Evolutionary conservation across 2,888 invertebrate species (phyloP), one percentile per base, ranked within the genome.

Genomic region (Lordiphosa fenestrarum): DNA sequence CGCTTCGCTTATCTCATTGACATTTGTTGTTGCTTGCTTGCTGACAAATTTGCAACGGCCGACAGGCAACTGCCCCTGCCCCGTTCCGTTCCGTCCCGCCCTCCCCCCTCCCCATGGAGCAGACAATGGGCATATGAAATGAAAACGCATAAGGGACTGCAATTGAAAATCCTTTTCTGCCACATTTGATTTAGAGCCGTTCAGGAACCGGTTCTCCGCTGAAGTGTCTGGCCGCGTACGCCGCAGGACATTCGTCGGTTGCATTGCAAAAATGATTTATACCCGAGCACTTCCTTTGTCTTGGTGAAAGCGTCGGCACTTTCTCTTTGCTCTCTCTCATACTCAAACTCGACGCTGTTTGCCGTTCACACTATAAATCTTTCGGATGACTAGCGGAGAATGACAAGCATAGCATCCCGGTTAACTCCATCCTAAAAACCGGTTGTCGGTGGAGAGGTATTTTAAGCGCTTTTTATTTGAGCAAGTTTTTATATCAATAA

Each of bases 21-120:
- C 82, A 77, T 70, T 78, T 81, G 71, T 63, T 49, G 63, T 38
- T 15, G n/a, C 1, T 15, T 59, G 68, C 66, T 55, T 63, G 60
- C 71, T 80, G 80, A 84, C 82, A 81, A 82, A 82, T 80, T 84
- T 68, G 70, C 63, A 56, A 80, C 66, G 83, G 63, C 44, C 47
- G 50, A 49, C 48, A 37, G 63, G 3, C 63, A 40, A 40, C 33
- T 30, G 3, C n/a, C 52, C 44, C 36, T 7, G n/a, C 50, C 38
- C 23, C 10, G 12, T 15, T 25, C 10, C 41, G 10, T 15, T 2
- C 15, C 15, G 15, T 15, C 15, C 15, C 15, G 15, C 15, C 15
- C 15, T 15, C 15, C 15, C 15, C 6, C 4, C 12, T 25, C 5
- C 36, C 52, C 38, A 54, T 56, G 44, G 36, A 42, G 39, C 48